Base-by-base conservation (phyloP, 2,888 invertebrate species). In the Flexamia atlantica region DNA sequence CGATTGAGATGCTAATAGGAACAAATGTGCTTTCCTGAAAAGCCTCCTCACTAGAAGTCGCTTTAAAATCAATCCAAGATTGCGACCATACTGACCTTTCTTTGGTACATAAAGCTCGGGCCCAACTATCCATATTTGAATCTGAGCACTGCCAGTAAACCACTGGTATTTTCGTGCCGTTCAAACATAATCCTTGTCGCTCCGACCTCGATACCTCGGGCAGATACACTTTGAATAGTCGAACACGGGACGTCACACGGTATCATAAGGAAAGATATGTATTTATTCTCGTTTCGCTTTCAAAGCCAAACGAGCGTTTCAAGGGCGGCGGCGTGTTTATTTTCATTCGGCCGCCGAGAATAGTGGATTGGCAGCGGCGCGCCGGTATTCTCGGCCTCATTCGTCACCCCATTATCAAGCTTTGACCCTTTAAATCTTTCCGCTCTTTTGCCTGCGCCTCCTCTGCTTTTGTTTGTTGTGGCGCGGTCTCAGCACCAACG, bases 301-400 rank as follows among this genome's bases (percentile, higher is more conserved):
- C 57, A 5, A 17, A 10, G 46, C 60, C 5, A 25, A 60, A 30
- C 7, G 28, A 50, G 25, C 23, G 28, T 50, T 72, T 76, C 76
- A 76, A 76, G 76, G 76, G 57, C 79, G 50, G n/a, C 9, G n/a
- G 57, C 32, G 79, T 30, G 57, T 79, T 79, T 79, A 79, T 79
- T 79, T 79, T 36, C 57, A 32, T 32, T 25, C 30, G 79, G n/a
- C 36, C 50, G 79, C 57, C 57, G 20, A 79, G 79, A 79, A 79
- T 57, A 79, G 79, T 25, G 79, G 30, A 32, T 30, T 76, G 76
- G 76, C 76, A 50, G 76, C 30, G 57, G 28, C 30, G 46, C 36
- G 64, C 20, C 25, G 32, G 30, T 79, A 76, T 76, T 76, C 46
- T 76, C 46, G 76, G 50, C 46, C 3, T 9, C 32, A 72, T 72